Evolutionary conservation across 2,113 vertebrate genomes (phyloP).

Genomic region (Ondatra zibethicus): DNA sequence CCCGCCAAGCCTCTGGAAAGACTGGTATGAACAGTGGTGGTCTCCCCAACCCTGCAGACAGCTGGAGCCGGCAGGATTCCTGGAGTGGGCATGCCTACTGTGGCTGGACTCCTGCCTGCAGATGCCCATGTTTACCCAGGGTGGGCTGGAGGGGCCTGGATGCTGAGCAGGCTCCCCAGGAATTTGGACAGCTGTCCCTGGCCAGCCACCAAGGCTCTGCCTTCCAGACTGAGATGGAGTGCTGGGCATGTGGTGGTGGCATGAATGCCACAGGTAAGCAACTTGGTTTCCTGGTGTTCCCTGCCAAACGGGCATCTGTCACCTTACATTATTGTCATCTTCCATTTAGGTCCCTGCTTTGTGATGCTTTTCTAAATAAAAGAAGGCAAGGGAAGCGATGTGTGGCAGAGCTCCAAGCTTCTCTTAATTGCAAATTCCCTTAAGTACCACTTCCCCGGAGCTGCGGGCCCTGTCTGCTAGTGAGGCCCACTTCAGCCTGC

Average conservation of each 20-base stretch:
- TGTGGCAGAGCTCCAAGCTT: slow-evolving; percentile 77
- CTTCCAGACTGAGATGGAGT: not conserved
- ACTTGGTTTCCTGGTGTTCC: slow-evolving; percentile 36
- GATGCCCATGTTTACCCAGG: slow-evolving; percentile 49
- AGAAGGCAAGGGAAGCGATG: slow-evolving; percentile 56
- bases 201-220: slow-evolving; percentile 56
- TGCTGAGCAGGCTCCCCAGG: not conserved
- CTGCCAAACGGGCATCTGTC: slow-evolving; percentile 75
- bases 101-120: not conserved
- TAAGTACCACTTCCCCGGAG: slow-evolving; percentile 74
- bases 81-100: not conserved
- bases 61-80: slow-evolving; percentile 52
- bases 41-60: not conserved
- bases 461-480: slow-evolving; percentile 58
- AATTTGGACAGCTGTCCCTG: slow-evolving; percentile 72
- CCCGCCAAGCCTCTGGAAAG: slow-evolving; percentile 62
- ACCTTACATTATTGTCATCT: slow-evolving; percentile 60
- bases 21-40: not conserved
- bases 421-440: slow-evolving; percentile 81
- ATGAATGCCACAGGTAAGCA: slow-evolving; percentile 48
- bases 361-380: slow-evolving; percentile 69
- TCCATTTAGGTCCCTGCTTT: slow-evolving; percentile 65
- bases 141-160: slow-evolving; percentile 27
- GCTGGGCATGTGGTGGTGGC: not conserved
- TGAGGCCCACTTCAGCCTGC: slow-evolving; percentile 65